Percentiles rank a stretch among this genome's conserved stretches.
Conservation (phyloP, 2,888 invertebrate genomes). For the Argyresthia albistria region DNA sequence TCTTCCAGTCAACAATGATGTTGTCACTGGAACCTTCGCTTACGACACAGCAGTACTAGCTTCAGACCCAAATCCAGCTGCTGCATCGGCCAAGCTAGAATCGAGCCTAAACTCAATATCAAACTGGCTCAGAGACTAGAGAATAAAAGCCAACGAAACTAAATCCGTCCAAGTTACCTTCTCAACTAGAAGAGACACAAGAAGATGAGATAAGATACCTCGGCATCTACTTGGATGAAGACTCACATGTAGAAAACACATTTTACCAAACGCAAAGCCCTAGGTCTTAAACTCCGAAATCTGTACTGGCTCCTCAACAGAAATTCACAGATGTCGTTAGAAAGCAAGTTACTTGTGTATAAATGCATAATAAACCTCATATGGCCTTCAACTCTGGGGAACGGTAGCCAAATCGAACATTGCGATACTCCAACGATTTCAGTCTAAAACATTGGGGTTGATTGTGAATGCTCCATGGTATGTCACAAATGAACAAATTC, state of each 20-base stretch:
- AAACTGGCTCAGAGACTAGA: slow-evolving; percentile 11
- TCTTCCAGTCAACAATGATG: background rate
- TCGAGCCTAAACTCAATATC: slow-evolving; percentile 5
- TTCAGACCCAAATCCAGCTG: background rate
- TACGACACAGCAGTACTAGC: slow-evolving; percentile 11
- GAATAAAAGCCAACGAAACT: slow-evolving; percentile 13
- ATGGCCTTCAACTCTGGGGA: slow-evolving; percentile 2
- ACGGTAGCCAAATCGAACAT: background rate
- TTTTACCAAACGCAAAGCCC: background rate
- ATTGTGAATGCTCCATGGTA: background rate
- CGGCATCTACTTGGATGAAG: background rate
- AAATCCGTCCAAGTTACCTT: slow-evolving; percentile 9
- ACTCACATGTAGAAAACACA: background rate
- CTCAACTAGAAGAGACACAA: background rate
- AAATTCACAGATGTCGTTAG: background rate
- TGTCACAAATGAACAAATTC: background rate
- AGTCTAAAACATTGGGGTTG: background rate
- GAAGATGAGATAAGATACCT: background rate
- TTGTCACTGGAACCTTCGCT: slow-evolving; percentile 8
- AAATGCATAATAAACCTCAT: slow-evolving; percentile 1
- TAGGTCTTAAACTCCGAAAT: background rate
- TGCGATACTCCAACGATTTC: background rate
- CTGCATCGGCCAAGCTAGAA: slow-evolving; percentile 6
- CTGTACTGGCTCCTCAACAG: background rate
- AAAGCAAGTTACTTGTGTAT: background rate